Conservation (phyloP, 2,888 invertebrate genomes). For the Subacronicta megacephala region DNA sequence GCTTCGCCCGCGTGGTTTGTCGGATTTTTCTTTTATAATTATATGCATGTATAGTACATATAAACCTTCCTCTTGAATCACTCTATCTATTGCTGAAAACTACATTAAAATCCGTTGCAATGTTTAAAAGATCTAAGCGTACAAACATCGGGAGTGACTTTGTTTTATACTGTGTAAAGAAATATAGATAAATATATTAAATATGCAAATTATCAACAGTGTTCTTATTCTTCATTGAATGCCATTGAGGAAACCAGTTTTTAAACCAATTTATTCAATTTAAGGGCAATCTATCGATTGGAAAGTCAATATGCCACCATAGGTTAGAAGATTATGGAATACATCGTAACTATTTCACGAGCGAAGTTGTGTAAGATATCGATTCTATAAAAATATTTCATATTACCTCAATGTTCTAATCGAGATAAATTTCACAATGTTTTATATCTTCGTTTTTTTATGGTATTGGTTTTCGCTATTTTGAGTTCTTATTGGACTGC, state of each 20-base stretch:
- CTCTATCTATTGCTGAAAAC: no score
- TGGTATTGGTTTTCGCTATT: background rate
- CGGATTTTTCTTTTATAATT: no score
- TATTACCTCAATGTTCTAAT: background rate
- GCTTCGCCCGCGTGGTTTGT: no score
- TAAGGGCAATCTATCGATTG: conserved; percentile 16
- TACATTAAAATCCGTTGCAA: no score
- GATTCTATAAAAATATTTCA: conserved; percentile 5
- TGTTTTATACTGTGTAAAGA: no score
- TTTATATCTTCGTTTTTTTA: conserved; percentile 2
- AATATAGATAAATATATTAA: no score
- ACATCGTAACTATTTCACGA: background rate
- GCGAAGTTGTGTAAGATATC: conserved; percentile 20
- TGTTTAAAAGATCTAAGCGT: no score
- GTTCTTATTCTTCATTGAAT: conserved; percentile 2
- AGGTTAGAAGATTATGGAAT: conserved; percentile 12
- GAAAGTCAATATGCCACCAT: conserved; percentile 38
- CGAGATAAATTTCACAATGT: conserved; percentile 8
- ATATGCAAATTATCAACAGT: conserved; percentile 15
- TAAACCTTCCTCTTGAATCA: no score
- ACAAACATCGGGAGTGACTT: no score
- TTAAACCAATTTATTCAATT: conserved; percentile 13
- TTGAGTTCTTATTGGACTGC: no score
- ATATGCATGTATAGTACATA: no score
- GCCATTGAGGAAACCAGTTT: conserved; percentile 11